A percentile compares a stretch with the other conserved stretches of the same genome.
phyloP scores from a whole-genome alignment of 1,140 invertebrate genomes.

The Hesperophylax magnus region DNA sequence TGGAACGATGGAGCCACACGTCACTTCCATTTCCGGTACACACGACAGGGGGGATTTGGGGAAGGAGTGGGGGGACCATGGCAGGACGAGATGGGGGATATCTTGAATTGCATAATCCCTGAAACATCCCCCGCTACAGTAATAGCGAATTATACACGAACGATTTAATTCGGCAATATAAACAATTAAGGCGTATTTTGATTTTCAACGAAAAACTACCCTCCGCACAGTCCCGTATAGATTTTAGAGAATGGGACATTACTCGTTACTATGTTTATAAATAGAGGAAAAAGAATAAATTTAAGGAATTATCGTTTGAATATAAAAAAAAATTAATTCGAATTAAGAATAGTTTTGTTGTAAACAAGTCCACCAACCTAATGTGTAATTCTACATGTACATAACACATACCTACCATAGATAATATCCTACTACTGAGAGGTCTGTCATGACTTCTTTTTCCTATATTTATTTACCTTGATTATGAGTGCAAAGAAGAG shows the following conservation, averaged over 20 bases:
- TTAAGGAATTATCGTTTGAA: no score
- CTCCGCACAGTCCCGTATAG: neutral
- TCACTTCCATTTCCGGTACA: slow-evolving; percentile 62
- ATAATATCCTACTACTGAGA: no score
- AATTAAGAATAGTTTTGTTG: no score
- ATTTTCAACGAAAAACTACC: slow-evolving; percentile 20
- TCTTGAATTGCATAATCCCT: slow-evolving; percentile 42
- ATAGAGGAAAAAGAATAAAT: no score
- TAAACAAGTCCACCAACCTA: no score
- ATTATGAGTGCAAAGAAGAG: no score
- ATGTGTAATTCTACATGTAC: no score
- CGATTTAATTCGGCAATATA: slow-evolving; percentile 39
- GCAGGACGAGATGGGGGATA: slow-evolving; percentile 21
- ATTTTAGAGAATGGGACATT: neutral
- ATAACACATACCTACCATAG: no score
- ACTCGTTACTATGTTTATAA: no score
- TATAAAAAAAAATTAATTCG: no score
- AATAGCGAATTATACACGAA: slow-evolving; percentile 37
- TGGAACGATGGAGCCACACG: slow-evolving; percentile 63
- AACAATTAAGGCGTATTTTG: slow-evolving; percentile 33
- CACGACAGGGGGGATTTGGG: slow-evolving; percentile 31
- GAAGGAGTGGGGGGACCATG: neutral
- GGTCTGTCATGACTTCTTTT: no score
- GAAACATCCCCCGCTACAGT: slow-evolving; percentile 23
- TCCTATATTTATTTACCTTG: no score